A percentile compares a stretch with the other conserved stretches of the same genome.
Evolutionary conservation across 2,888 invertebrate genomes (phyloP).

Genomic region (Oscheius sp.): DNA sequence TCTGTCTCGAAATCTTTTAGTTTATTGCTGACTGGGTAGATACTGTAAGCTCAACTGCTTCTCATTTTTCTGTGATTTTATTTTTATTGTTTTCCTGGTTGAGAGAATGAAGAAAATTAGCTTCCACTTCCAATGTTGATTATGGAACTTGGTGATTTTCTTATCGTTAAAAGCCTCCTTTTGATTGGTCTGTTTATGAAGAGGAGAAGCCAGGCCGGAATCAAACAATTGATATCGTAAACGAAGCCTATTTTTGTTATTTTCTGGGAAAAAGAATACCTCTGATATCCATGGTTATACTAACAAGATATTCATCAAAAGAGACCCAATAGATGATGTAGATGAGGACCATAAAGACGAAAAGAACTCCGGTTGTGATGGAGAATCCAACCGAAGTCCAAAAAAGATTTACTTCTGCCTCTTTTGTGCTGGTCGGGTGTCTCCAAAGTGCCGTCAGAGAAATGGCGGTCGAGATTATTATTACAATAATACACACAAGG

Average conservation of each 20-base stretch:
- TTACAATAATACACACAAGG: not conserved
- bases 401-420: slow-evolving; percentile 13
- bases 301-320: not conserved
- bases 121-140: not conserved
- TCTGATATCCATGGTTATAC: not conserved
- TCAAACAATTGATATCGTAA: not conserved
- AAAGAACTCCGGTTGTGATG: not conserved
- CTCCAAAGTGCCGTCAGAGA: not conserved
- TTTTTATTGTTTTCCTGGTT: not conserved
- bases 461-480: not conserved
- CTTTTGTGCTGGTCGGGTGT: not conserved
- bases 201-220: slow-evolving; percentile 3
- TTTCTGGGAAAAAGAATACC: not conserved
- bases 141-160: not conserved
- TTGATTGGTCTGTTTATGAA: not conserved
- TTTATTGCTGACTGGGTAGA: slow-evolving; percentile 67
- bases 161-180: not conserved
- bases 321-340: not conserved
- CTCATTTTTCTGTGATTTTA: slow-evolving; percentile 16
- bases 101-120: not conserved
- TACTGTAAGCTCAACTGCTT: slow-evolving; percentile 10
- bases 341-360: slow-evolving; percentile 1
- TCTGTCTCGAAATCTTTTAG: too few species aligned
- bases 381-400: slow-evolving; percentile 5
- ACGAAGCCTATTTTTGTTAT: not conserved